A percentile compares a stretch with the other conserved stretches of the same genome.
Conservation (phyloP, 1,140 invertebrate genomes). For the Reticulitermes speratus region DNA sequence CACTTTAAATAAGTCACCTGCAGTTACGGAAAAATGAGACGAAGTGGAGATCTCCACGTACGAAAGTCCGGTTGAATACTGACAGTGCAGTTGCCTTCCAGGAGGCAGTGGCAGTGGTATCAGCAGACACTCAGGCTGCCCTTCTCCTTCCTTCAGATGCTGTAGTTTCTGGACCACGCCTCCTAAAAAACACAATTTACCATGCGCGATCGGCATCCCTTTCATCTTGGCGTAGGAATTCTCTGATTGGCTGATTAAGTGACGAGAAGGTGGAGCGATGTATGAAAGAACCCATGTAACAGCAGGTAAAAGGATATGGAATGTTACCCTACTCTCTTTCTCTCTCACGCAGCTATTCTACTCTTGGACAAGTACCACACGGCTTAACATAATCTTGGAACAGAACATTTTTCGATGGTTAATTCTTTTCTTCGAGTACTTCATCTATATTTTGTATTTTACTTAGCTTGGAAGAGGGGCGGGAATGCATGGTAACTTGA, state of each 20-base stretch:
- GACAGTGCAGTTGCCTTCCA: background rate
- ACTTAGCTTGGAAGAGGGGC: background rate
- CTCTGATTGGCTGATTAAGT: background rate
- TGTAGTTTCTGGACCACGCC: background rate
- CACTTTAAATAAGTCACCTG: background rate
- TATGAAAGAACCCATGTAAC: background rate
- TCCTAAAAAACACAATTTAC: slow-evolving; percentile 24
- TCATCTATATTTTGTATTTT: background rate
- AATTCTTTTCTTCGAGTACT: background rate
- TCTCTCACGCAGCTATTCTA: background rate
- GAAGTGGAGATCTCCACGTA: background rate
- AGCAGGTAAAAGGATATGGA: slow-evolving; percentile 1
- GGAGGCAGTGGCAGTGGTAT: background rate
- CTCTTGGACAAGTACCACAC: background rate
- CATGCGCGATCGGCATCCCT: slow-evolving; percentile 11
- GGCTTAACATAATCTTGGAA: background rate
- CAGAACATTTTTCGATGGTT: background rate
- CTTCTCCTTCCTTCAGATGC: background rate
- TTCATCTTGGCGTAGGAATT: background rate
- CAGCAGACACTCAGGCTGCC: background rate
- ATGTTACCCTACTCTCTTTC: background rate
- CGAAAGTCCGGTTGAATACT: background rate
- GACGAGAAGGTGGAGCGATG: background rate
- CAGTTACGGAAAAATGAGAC: background rate
- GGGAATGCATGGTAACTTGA: background rate